Evolutionary conservation across 2,797 vertebrate genomes (phyloP).

Genomic region (Phrynocephalus vlangalii): DNA sequence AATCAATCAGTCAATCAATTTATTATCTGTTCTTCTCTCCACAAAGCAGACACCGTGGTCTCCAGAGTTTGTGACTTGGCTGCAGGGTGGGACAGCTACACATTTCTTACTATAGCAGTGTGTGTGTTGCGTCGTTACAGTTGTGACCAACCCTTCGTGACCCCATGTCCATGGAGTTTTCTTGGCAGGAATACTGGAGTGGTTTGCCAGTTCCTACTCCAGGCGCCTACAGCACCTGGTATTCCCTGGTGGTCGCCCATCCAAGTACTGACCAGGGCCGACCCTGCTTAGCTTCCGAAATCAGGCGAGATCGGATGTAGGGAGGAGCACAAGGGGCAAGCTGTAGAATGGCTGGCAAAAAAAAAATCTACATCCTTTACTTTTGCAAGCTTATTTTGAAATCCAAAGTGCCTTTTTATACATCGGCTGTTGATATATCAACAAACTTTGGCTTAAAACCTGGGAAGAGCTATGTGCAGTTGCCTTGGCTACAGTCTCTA

Average conservation of each 20-base stretch:
- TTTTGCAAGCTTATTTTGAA: constrained; percentile 4
- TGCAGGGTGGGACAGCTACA: neutral
- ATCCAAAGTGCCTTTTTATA: constrained; percentile 1
- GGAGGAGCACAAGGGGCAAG: neutral
- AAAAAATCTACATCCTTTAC: neutral
- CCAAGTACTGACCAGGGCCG: too few relatives aligned
- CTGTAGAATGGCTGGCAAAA: neutral
- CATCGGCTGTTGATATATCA: neutral
- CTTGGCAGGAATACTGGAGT: too few relatives aligned
- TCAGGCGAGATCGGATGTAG: too few relatives aligned
- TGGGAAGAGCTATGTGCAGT: neutral
- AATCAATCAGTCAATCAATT: too few relatives aligned
- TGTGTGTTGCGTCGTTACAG: too few relatives aligned
- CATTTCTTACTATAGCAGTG: neutral
- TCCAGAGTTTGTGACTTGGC: neutral
- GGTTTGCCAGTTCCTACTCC: too few relatives aligned
- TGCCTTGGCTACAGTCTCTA: neutral
- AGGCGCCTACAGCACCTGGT: too few relatives aligned
- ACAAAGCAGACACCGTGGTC: constrained; percentile 16
- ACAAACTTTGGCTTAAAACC: neutral
- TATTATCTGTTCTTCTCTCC: neutral
- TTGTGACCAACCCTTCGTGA: too few relatives aligned
- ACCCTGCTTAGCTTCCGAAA: too few relatives aligned
- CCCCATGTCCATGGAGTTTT: too few relatives aligned
- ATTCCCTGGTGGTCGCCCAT: too few relatives aligned